These are phyloP conservation scores for Aselliscus stoliczkanus DNA, from an alignment of 2,797 vertebrate genomes.

Conservation along the genomic window DNA sequence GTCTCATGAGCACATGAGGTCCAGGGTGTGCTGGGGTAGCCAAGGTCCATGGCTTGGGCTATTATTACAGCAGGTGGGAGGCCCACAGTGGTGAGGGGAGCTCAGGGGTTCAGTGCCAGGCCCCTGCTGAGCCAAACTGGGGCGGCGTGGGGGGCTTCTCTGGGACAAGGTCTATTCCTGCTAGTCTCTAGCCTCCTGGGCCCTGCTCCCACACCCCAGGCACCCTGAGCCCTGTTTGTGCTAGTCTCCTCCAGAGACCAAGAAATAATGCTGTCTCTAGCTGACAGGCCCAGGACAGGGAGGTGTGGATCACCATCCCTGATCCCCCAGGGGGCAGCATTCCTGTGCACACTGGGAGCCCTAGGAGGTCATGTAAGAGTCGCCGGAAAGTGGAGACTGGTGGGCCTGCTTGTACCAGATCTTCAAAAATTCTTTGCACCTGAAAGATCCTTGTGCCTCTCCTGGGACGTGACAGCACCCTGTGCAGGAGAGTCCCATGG, in stretches of 20 bases:
- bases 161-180: background rate
- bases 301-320: background rate
- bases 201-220: background rate
- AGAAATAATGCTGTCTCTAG: background rate
- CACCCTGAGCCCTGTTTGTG: background rate
- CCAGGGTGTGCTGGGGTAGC: background rate
- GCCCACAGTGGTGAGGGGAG: background rate
- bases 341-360: background rate
- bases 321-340: background rate
- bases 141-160: background rate
- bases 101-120: background rate
- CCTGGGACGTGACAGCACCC: background rate
- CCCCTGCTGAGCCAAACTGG: background rate
- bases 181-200: background rate
- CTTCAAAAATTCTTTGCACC: background rate
- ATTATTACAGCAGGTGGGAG: background rate
- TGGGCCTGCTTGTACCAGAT: background rate
- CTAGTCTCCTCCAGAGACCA: background rate
- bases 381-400: background rate
- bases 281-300: background rate
- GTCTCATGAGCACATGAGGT: background rate
- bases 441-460: background rate
- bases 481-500: background rate
- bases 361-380: background rate
- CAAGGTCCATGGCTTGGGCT: no score